Base-by-base conservation (phyloP, 2,888 invertebrate species). In the Alsophila aescularia region DNA sequence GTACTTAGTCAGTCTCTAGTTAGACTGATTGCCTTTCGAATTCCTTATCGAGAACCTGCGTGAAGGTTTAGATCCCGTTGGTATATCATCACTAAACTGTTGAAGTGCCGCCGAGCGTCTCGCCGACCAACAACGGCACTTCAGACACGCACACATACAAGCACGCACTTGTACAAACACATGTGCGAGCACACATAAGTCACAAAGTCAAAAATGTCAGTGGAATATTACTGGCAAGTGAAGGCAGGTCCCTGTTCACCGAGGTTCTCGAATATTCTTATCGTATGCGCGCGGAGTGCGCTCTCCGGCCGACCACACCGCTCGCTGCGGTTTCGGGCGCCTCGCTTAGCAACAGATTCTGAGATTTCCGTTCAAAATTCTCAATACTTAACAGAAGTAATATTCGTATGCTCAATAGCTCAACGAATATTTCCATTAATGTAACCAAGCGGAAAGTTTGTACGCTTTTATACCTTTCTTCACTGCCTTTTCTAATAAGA, bases 201-300 rank as follows among this genome's bases (percentile, higher is more conserved):
- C 62, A 70, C 61, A 55, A 69, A 72, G 72, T 76, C 77, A 75
- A 81, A 85, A 85, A 78, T 73, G 75, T 69, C 78, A 81, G 75
- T 82, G 87, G 87, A 88, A 87, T 85, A 83, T 80, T 84, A 79
- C 87, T 72, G 75, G 73, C 68, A 66, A 56, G 62, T 64, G 58
- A 66, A 59, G 59, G 56, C 66, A 64, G 60, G 62, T 61, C 65
- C 64, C 64, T 64, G 70, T 62, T 62, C 64, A 63, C 68, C 65
- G 64, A 66, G 56, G 58, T 72, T 87, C 85, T 87, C 81, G 86
- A 83, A 83, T 64, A 70, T 82, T 84, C 81, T 61, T 62, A 27
- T 65, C 50, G 62, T 58, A 68, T 65, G 56, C 58, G 62, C 53
- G 57, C 50, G 37, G 61, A 53, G 52, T 54, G 61, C 44, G 52